phyloP scores from a whole-genome alignment of 2,888 invertebrate species.

The Campaea margaritaria region DNA sequence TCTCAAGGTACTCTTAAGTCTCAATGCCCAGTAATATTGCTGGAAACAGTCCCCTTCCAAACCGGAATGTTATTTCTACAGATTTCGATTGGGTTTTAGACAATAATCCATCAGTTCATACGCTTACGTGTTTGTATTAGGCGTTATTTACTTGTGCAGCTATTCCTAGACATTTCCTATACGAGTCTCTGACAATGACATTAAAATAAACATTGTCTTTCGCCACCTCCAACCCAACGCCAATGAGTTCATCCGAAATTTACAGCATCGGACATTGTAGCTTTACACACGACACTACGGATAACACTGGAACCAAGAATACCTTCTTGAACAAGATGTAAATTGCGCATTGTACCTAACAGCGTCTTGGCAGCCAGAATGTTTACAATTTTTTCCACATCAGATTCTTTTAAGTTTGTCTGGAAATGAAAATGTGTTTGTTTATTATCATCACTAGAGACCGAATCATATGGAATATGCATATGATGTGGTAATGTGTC shows the following conservation, averaged over 20 bases:
- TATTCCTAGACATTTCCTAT: not conserved
- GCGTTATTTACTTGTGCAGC: not conserved
- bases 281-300: conserved; percentile 57
- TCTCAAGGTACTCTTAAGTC: too few relatives aligned
- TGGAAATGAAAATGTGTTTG: too few relatives aligned
- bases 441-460: too few relatives aligned
- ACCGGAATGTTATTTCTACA: too few relatives aligned
- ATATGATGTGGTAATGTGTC: too few relatives aligned
- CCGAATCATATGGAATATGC: too few relatives aligned
- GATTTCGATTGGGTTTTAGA: too few relatives aligned
- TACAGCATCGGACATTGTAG: conserved; percentile 13
- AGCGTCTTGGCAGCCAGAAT: conserved; percentile 16
- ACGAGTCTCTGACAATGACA: conserved; percentile 8
- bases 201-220: conserved; percentile 16
- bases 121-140: not conserved
- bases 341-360: conserved; percentile 10
- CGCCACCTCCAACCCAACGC: conserved; percentile 1
- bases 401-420: too few relatives aligned
- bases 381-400: too few relatives aligned
- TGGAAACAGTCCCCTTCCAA: too few relatives aligned
- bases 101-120: too few relatives aligned
- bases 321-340: conserved; percentile 8
- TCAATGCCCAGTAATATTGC: too few relatives aligned
- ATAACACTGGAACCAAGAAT: conserved; percentile 2
- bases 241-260: conserved; percentile 13